A percentile compares a stretch with the other conserved stretches of the same genome.
Conservation (phyloP, 2,888 invertebrate species). For the Xylota sylvarum region DNA sequence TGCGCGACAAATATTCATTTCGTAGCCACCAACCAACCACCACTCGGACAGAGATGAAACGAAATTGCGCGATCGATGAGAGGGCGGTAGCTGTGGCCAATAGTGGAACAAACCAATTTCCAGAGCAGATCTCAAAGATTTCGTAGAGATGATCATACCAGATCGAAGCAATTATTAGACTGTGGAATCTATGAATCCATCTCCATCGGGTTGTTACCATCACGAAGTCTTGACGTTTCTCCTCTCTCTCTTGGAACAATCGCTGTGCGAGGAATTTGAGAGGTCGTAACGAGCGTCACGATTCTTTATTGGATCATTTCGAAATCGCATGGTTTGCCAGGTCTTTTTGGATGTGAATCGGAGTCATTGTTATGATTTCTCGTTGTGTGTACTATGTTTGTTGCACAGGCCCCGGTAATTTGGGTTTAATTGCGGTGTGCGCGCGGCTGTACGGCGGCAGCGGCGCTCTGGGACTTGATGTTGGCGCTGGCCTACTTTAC, state of each 20-base stretch:
- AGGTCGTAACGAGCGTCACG: constrained; percentile 76
- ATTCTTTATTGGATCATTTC: constrained; percentile 76
- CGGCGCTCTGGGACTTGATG: constrained; percentile 55
- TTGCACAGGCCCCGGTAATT: constrained; percentile 59
- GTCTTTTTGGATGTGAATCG: constrained; percentile 68
- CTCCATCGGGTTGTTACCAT: constrained; percentile 40
- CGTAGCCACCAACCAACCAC: constrained; percentile 15
- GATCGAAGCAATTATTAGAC: constrained; percentile 61
- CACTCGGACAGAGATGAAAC: neutral
- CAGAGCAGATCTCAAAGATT: constrained; percentile 63
- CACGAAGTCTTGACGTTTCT: constrained; percentile 26
- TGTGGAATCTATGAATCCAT: constrained; percentile 53
- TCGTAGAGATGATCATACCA: constrained; percentile 51
- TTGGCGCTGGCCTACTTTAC: constrained; percentile 68
- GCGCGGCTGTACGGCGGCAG: constrained; percentile 32
- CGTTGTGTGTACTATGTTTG: constrained; percentile 26
- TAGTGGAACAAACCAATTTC: constrained; percentile 45
- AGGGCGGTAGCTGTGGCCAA: neutral
- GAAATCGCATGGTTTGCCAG: constrained; percentile 67
- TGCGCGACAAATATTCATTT: constrained; percentile 53
- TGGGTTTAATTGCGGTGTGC: constrained; percentile 69
- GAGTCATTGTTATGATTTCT: constrained; percentile 77
- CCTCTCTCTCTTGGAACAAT: neutral
- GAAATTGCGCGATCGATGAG: constrained; percentile 35
- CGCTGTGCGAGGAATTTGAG: constrained; percentile 57